A percentile compares a stretch with the other conserved stretches of the same genome.
Evolutionary conservation across 2,888 invertebrate genomes (phyloP).

Genomic region (Rhamnusium bicolor): DNA sequence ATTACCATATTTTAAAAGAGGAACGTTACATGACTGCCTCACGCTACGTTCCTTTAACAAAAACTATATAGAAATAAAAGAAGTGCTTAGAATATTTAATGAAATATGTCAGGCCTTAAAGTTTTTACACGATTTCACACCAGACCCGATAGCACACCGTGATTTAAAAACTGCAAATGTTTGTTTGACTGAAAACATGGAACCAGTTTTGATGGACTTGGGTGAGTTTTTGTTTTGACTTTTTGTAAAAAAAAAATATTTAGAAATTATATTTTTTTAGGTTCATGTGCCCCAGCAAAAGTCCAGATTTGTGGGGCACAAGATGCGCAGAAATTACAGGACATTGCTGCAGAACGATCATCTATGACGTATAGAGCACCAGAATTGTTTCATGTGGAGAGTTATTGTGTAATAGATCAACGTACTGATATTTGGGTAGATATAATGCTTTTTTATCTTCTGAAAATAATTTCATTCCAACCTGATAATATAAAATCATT

Average conservation of each 20-base stretch:
- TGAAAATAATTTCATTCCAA: too few relatives aligned
- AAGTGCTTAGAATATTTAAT: conserved; percentile 80
- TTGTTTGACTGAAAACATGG: conserved; percentile 80
- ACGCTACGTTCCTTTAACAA: conserved; percentile 74
- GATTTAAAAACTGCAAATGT: conserved; percentile 92
- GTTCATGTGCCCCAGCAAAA: conserved; percentile 79
- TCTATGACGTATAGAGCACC: conserved; percentile 93
- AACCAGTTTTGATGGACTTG: conserved; percentile 87
- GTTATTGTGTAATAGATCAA: conserved; percentile 86
- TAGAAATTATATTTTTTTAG: conserved; percentile 62
- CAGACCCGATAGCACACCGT: conserved; percentile 84
- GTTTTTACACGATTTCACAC: conserved; percentile 82
- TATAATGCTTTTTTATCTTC: background rate
- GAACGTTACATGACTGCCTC: conserved; percentile 82
- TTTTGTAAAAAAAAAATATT: background rate
- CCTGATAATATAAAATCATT: too few relatives aligned
- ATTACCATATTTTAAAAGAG: conserved; percentile 85
- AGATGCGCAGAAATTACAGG: conserved; percentile 82
- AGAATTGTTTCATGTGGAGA: conserved; percentile 89
- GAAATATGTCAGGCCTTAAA: conserved; percentile 84
- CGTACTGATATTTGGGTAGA: conserved; percentile 89
- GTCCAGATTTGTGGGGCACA: conserved; percentile 79
- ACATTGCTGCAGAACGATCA: conserved; percentile 87
- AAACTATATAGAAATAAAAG: conserved; percentile 77
- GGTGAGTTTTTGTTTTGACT: conserved; percentile 68